These are phyloP conservation scores for Hypsopygia costalis DNA, from an alignment of 2,888 invertebrate genomes.

Conservation along the genomic window DNA sequence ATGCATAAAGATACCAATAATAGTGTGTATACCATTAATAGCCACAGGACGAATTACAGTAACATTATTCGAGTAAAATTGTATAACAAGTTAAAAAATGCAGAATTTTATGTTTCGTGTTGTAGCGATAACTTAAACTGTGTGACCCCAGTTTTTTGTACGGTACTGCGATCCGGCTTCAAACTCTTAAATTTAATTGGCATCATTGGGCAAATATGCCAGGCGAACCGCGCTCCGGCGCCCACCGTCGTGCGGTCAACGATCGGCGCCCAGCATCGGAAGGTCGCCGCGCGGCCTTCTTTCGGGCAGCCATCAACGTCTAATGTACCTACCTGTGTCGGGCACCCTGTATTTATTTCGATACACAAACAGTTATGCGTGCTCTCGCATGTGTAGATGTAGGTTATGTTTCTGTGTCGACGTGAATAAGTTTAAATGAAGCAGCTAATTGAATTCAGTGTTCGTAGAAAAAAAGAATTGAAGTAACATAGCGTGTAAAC, in stretches of 20 bases:
- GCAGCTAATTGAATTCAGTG: conserved; percentile 51
- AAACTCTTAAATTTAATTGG: conserved; percentile 15
- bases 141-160: background rate
- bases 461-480: conserved; percentile 41
- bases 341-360: conserved; percentile 70
- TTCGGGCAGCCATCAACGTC: conserved; percentile 52
- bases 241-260: conserved; percentile 47
- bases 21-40: too few species aligned
- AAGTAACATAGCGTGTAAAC: conserved; percentile 44
- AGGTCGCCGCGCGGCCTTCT: conserved; percentile 78
- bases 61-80: too few species aligned
- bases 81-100: too few species aligned
- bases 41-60: too few species aligned
- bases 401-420: conserved; percentile 73
- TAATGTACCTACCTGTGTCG: conserved; percentile 47
- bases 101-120: too few species aligned
- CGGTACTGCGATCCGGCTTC: conserved; percentile 2
- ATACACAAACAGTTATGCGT: conserved; percentile 70
- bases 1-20: too few species aligned
- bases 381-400: conserved; percentile 72
- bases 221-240: conserved; percentile 15
- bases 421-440: conserved; percentile 54
- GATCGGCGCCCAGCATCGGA: conserved; percentile 67
- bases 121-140: too few species aligned
- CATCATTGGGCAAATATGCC: conserved; percentile 15